Evolutionary conservation across 2,888 invertebrate species (phyloP).

Genomic region (Lochmaea crataegi): DNA sequence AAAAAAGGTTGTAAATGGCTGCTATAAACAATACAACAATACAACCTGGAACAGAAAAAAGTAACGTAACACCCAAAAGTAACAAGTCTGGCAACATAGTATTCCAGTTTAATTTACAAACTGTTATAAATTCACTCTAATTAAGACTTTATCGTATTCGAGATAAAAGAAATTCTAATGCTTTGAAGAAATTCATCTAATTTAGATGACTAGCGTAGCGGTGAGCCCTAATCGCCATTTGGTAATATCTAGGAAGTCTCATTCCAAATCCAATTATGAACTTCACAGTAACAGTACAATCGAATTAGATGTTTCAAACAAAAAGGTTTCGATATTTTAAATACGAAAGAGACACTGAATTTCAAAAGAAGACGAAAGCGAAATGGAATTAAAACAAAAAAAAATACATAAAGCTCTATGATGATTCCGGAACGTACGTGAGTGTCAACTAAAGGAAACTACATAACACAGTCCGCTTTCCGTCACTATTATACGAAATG

Average conservation of each 20-base stretch:
- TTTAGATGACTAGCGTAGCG: not conserved
- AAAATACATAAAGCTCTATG: not conserved
- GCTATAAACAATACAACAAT: no score
- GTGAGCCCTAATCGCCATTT: slow-evolving; percentile 1
- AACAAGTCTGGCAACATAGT: no score
- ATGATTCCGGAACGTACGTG: not conserved
- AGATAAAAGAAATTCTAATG: not conserved
- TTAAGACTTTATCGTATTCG: not conserved
- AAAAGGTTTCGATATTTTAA: slow-evolving; percentile 8
- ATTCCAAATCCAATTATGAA: slow-evolving; percentile 17
- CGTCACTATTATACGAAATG: slow-evolving; percentile 1
- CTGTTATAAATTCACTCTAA: not conserved
- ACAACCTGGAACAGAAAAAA: no score
- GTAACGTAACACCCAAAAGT: no score
- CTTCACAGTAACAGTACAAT: slow-evolving; percentile 10
- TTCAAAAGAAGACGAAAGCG: not conserved
- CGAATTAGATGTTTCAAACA: slow-evolving; percentile 9
- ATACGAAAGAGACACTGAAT: slow-evolving; percentile 10
- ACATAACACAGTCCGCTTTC: not conserved
- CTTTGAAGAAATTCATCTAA: not conserved
- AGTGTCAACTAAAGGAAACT: not conserved
- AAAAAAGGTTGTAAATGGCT: no score
- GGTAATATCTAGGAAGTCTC: slow-evolving; percentile 11
- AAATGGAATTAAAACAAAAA: not conserved
- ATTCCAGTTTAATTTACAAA: no score